phyloP scores from a whole-genome alignment of 2,113 vertebrate species.

The Phalacrocorax carbo region DNA sequence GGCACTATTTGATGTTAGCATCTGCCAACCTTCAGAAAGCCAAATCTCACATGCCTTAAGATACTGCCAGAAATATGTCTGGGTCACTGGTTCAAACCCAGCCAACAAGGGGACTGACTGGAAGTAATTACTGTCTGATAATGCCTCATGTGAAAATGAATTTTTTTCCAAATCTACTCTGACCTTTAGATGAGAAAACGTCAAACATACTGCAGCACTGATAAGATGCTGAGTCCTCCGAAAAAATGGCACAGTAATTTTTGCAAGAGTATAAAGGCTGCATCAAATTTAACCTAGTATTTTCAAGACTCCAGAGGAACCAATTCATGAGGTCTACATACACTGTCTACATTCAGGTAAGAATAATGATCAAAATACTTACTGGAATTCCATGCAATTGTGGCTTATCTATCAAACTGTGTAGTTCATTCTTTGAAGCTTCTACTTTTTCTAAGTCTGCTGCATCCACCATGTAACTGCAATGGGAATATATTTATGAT shows the following conservation, averaged over 20 bases:
- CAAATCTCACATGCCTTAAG: not conserved
- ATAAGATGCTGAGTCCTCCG: not conserved
- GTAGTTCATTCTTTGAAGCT: constrained; percentile 75
- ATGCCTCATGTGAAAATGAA: not conserved
- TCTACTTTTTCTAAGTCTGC: constrained; percentile 76
- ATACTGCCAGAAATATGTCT: not conserved
- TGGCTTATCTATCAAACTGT: constrained; percentile 75
- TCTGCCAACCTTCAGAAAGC: not conserved
- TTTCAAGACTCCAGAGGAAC: not conserved
- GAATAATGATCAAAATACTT: constrained; percentile 44
- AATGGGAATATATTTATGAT: not conserved
- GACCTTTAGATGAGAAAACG: not conserved
- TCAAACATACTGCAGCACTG: not conserved
- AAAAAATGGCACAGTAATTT: not conserved
- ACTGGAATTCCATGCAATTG: constrained; percentile 76
- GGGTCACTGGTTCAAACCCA: not conserved
- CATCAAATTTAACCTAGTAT: not conserved
- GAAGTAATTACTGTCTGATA: not conserved
- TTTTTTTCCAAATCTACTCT: not conserved
- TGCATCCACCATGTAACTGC: constrained; percentile 77
- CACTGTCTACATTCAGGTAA: not conserved
- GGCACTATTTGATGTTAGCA: not conserved
- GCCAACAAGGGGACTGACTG: not conserved
- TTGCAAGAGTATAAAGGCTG: not conserved
- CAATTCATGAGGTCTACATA: not conserved